Evolutionary conservation across 1,140 invertebrate genomes (phyloP).

Genomic region (Drosophila chauvacae): DNA sequence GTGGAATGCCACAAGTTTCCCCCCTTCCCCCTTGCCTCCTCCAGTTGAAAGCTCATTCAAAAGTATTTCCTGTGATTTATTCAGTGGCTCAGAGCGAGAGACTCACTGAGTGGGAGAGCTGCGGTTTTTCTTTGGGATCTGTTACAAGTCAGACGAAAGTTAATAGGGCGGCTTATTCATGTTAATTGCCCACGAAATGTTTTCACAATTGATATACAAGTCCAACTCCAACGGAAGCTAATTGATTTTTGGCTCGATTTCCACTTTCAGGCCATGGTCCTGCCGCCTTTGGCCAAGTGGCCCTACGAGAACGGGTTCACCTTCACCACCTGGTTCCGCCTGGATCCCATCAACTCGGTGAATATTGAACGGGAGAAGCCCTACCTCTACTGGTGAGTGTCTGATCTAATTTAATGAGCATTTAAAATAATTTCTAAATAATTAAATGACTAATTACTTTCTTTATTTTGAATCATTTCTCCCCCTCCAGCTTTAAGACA

Average conservation of each 20-base stretch:
- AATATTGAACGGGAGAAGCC: constrained; percentile 99
- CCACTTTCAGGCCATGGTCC: constrained; percentile 92
- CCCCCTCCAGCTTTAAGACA: constrained; percentile 95
- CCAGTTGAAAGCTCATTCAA: constrained; percentile 36
- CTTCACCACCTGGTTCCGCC: constrained; percentile 99
- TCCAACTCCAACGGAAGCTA: background rate
- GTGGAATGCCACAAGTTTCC: constrained; percentile 37
- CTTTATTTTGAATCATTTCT: background rate
- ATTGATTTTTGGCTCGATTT: constrained; percentile 1
- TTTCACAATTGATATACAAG: constrained; percentile 13
- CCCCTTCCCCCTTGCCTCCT: background rate
- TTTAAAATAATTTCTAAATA: too few relatives aligned
- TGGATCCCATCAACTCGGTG: constrained; percentile 99
- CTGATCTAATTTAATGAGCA: too few relatives aligned
- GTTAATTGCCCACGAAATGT: constrained; percentile 21
- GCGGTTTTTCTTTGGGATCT: background rate
- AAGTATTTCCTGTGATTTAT: constrained; percentile 71
- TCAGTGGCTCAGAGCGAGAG: background rate
- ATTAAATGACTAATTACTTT: background rate
- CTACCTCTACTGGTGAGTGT: constrained; percentile 96
- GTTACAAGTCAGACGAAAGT: background rate
- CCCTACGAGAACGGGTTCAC: constrained; percentile 99
- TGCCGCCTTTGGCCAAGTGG: constrained; percentile 98
- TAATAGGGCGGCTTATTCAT: constrained; percentile 46
- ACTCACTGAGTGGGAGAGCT: background rate